A percentile compares a stretch with the other conserved stretches of the same genome.
Evolutionary conservation across 2,888 invertebrate genomes (phyloP).

Genomic region (Vanessa cardui): DNA sequence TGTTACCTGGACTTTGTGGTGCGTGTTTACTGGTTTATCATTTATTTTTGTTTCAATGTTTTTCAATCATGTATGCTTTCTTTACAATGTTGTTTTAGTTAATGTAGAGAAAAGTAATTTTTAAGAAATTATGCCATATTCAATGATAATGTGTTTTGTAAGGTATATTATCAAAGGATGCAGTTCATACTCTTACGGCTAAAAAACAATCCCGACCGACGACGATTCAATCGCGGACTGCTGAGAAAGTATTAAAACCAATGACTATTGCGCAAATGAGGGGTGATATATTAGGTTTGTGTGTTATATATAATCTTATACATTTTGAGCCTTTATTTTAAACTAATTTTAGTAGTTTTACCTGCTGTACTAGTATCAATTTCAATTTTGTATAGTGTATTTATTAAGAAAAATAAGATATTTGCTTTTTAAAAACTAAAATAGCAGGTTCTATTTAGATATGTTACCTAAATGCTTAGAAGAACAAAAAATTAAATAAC

Average conservation of each 20-base stretch:
- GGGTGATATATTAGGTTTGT: slow-evolving; percentile 54
- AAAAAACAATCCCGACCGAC: slow-evolving; percentile 58
- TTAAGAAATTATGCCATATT: neutral
- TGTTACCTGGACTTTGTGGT: slow-evolving; percentile 64
- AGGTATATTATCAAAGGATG: slow-evolving; percentile 63
- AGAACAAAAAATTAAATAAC: neutral
- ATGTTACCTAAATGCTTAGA: neutral
- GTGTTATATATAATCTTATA: neutral
- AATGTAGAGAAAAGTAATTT: neutral
- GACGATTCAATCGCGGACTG: slow-evolving; percentile 50
- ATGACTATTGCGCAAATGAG: slow-evolving; percentile 67
- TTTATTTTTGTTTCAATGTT: slow-evolving; percentile 1
- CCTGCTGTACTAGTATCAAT: neutral
- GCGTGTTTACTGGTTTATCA: slow-evolving; percentile 37
- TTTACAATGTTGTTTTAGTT: neutral
- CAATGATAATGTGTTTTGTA: slow-evolving; percentile 18
- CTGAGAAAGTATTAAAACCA: slow-evolving; percentile 59
- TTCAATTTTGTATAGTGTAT: neutral
- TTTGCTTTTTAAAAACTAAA: too few relatives aligned
- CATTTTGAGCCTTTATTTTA: neutral
- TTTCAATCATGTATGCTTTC: neutral
- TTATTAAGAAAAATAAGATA: too few relatives aligned
- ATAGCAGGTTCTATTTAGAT: too few relatives aligned
- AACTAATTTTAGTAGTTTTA: neutral
- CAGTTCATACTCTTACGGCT: slow-evolving; percentile 53